Evolutionary conservation across 1,140 invertebrate genomes (phyloP).

Genomic region (Leptinotarsa defecta): DNA sequence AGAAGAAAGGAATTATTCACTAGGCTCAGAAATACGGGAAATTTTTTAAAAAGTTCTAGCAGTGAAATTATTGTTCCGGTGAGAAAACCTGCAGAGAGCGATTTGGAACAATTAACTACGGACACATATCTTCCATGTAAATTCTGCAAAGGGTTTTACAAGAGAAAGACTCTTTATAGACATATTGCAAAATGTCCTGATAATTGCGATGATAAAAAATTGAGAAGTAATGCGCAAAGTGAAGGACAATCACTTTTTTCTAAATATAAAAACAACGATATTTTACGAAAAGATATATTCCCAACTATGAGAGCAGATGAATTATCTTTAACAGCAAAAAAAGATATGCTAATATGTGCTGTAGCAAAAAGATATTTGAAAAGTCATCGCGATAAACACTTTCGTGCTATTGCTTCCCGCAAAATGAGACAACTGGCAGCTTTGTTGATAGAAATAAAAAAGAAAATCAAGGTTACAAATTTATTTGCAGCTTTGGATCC

Average conservation of each 20-base stretch:
- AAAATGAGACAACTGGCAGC: conserved; percentile 49
- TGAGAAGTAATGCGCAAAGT: neutral
- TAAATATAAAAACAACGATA: neutral
- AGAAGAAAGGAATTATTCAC: neutral
- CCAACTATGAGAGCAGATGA: conserved; percentile 35
- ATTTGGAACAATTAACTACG: neutral
- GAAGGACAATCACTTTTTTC: neutral
- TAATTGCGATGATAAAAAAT: neutral
- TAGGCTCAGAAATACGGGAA: neutral
- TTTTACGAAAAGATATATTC: conserved; percentile 30
- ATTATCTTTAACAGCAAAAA: conserved; percentile 39
- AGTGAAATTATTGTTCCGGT: neutral
- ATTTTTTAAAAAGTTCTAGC: neutral
- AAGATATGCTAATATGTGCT: conserved; percentile 46
- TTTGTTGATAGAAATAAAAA: conserved; percentile 44
- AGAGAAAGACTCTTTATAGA: neutral
- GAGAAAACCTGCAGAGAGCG: neutral
- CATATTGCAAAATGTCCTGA: neutral
- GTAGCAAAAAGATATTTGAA: conserved; percentile 47
- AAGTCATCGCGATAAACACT: conserved; percentile 47
- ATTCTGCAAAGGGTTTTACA: neutral
- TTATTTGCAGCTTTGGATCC: conserved; percentile 42
- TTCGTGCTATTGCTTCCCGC: conserved; percentile 41
- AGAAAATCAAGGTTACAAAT: conserved; percentile 38
- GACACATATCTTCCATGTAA: neutral